These are phyloP conservation scores for Entomobrya proxima DNA, from an alignment of 2,888 invertebrate genomes.

Conservation along the genomic window DNA sequence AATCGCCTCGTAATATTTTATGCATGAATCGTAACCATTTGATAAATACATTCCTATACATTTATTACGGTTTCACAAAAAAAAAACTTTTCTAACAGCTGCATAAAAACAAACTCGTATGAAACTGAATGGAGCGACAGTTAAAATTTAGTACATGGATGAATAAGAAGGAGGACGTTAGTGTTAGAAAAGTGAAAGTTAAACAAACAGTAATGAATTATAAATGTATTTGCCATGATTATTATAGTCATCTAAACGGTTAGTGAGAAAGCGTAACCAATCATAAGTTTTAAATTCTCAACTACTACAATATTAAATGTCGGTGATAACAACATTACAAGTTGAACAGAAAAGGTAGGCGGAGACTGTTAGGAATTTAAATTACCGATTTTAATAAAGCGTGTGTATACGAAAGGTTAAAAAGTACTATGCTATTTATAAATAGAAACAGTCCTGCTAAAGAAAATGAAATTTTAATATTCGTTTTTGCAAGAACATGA, in stretches of 20 bases:
- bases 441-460: too few species aligned
- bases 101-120: background rate
- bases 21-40: background rate
- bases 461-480: conserved; percentile 16
- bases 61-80: background rate
- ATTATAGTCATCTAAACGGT: too few species aligned
- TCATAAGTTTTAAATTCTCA: too few species aligned
- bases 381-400: too few species aligned
- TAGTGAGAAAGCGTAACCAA: too few species aligned
- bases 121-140: background rate
- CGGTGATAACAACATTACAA: too few species aligned
- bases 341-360: too few species aligned
- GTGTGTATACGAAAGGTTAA: too few species aligned
- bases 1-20: background rate
- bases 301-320: too few species aligned
- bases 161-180: background rate
- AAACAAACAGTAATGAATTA: background rate
- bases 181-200: background rate
- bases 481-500: conserved; percentile 1
- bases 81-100: background rate
- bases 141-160: background rate
- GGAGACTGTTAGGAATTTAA: too few species aligned
- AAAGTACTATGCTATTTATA: too few species aligned
- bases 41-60: background rate
- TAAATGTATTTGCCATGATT: too few species aligned